These are phyloP conservation scores for Cylloceria caligata DNA, from an alignment of 2,888 invertebrate species.

Conservation along the genomic window DNA sequence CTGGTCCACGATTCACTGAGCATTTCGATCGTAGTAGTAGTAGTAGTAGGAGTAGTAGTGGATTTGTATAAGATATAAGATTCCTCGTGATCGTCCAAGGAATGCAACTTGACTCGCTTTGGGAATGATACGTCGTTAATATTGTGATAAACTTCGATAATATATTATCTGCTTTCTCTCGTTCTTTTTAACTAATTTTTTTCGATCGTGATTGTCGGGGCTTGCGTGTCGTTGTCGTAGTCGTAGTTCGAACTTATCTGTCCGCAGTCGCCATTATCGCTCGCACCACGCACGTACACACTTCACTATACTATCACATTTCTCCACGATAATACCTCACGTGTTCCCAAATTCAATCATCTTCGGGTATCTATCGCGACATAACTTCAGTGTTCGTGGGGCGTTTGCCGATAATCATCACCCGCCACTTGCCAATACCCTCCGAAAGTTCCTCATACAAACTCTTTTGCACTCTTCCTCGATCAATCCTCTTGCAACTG, in stretches of 20 bases:
- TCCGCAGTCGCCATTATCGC: conserved; percentile 61
- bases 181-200: neutral
- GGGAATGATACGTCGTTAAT: conserved; percentile 75
- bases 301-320: conserved; percentile 68
- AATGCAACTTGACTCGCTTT: conserved; percentile 74
- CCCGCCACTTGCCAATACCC: conserved; percentile 1
- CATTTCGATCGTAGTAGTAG: conserved; percentile 39
- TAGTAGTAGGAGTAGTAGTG: neutral
- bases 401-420: conserved; percentile 24
- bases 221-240: conserved; percentile 62
- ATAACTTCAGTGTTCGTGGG: conserved; percentile 13
- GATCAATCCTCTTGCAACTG: neutral
- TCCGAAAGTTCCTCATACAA: neutral
- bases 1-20: conserved; percentile 62
- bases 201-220: conserved; percentile 59
- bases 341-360: conserved; percentile 30
- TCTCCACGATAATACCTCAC: conserved; percentile 35
- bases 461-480: conserved; percentile 7
- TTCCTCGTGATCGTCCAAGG: conserved; percentile 70
- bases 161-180: conserved; percentile 20
- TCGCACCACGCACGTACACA: conserved; percentile 52
- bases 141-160: conserved; percentile 44
- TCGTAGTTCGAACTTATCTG: conserved; percentile 38
- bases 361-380: neutral
- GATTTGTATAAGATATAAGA: conserved; percentile 53